These are phyloP conservation scores for Turritopsis dohrnii DNA, from an alignment of 30 jellyfish, hydroid and myxozoan species.

Conservation along the genomic window DNA sequence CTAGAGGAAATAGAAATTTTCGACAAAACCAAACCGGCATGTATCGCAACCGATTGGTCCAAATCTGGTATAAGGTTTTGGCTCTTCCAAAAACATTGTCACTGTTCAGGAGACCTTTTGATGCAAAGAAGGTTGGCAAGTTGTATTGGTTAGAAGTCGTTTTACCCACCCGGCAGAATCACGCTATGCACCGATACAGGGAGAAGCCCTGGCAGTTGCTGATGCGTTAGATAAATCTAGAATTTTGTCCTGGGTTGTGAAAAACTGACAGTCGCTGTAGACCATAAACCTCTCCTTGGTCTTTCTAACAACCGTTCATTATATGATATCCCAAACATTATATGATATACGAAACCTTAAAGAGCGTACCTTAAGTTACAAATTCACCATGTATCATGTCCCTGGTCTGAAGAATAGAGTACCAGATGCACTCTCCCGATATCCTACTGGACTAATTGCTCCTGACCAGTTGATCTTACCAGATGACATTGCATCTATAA, in stretches of 20 bases:
- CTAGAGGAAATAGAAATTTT: conserved; percentile 15
- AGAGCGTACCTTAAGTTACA: conserved; percentile 13
- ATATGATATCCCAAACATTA: conserved; percentile 1
- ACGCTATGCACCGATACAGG: conserved; percentile 31
- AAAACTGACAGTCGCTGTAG: conserved; percentile 9
- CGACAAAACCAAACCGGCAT: conserved; percentile 8
- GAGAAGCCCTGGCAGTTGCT: conserved; percentile 38
- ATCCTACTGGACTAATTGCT: not conserved
- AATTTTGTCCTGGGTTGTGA: conserved; percentile 34
- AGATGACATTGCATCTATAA: not conserved
- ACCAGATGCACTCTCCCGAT: not conserved
- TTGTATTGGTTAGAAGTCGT: conserved; percentile 4
- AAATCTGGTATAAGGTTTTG: conserved; percentile 15
- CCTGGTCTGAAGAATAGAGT: not conserved
- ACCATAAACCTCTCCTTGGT: conserved; percentile 18
- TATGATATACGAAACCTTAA: not conserved
- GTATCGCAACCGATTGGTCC: conserved; percentile 28
- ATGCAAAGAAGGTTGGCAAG: conserved; percentile 23
- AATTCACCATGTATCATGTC: not conserved
- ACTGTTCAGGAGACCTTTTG: conserved; percentile 1
- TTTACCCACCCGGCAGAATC: conserved; percentile 37
- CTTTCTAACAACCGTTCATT: conserved; percentile 2
- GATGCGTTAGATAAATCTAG: conserved; percentile 25
- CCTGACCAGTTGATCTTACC: not conserved
- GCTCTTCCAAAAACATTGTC: conserved; percentile 30